Conservation (phyloP, 2,888 invertebrate species). For the Corbicula japonica region DNA sequence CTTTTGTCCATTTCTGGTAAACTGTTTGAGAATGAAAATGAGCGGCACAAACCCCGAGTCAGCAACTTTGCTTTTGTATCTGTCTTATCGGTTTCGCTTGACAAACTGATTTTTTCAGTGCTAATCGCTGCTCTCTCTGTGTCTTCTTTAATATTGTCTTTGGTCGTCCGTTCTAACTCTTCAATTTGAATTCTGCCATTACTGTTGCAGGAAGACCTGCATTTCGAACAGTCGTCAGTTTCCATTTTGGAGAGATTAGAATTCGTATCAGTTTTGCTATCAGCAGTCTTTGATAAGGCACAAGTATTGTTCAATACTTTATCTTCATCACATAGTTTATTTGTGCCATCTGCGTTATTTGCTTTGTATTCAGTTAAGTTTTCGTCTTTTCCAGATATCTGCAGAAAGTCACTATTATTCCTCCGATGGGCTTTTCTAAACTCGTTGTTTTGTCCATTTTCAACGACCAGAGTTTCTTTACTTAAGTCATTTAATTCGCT, state of each 20-base stretch:
- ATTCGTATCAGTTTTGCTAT: neutral
- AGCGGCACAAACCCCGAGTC: constrained; percentile 5
- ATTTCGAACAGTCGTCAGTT: neutral
- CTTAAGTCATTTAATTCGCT: too few species aligned
- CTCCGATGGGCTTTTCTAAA: constrained; percentile 21
- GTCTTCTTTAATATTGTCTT: neutral
- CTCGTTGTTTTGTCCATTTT: neutral
- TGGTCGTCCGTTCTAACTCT: neutral
- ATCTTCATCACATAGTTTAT: neutral
- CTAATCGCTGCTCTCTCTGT: neutral
- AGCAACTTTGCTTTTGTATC: neutral
- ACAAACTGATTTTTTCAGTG: constrained; percentile 1
- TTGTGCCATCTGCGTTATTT: too few species aligned
- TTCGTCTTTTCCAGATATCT: constrained; percentile 22
- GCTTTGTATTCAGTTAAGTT: neutral
- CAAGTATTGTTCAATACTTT: neutral
- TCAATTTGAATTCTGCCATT: constrained; percentile 2
- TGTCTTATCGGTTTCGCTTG: neutral
- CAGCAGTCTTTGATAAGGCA: neutral
- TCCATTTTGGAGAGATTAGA: neutral
- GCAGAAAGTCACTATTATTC: constrained; percentile 28
- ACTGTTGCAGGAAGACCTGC: neutral
- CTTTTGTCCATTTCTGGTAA: neutral
- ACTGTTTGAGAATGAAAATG: neutral
- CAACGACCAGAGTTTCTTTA: too few species aligned